Evolutionary conservation across 2,113 vertebrate genomes (phyloP).

Genomic region (Callaeas wilsoni): DNA sequence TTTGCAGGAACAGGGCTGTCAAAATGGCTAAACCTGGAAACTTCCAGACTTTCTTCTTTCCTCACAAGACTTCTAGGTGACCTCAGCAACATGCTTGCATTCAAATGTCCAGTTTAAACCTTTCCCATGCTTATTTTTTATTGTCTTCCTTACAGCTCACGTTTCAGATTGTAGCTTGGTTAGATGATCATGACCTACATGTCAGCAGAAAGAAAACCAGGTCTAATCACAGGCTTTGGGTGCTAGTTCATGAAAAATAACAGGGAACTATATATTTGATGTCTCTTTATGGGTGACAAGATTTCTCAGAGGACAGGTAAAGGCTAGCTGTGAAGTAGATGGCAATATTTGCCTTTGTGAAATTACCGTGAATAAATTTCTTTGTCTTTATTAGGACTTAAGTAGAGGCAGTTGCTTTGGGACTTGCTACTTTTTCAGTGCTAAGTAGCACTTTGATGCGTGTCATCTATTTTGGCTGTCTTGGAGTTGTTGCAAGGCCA

Average conservation of each 20-base stretch:
- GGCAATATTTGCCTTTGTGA: background rate
- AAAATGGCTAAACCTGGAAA: background rate
- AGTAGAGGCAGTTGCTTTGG: background rate
- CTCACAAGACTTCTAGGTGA: background rate
- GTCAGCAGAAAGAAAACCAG: background rate
- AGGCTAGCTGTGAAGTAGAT: background rate
- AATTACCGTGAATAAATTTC: background rate
- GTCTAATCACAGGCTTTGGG: background rate
- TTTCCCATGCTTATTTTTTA: background rate
- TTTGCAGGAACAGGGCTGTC: background rate
- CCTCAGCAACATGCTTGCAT: background rate
- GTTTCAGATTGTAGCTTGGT: background rate
- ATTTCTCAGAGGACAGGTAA: background rate
- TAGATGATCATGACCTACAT: background rate
- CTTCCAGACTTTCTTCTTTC: background rate
- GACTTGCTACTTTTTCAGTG: background rate
- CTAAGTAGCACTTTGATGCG: background rate
- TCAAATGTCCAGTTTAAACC: background rate
- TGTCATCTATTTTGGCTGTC: background rate
- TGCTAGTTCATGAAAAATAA: background rate
- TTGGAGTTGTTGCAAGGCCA: background rate
- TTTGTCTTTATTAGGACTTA: background rate
- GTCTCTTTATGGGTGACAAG: background rate
- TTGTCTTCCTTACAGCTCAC: background rate
- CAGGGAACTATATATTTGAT: background rate